Evolutionary conservation across 2,113 vertebrate genomes (phyloP), one percentile per base, ranked within the genome.

Genomic region (Ctenomys sociabilis): DNA sequence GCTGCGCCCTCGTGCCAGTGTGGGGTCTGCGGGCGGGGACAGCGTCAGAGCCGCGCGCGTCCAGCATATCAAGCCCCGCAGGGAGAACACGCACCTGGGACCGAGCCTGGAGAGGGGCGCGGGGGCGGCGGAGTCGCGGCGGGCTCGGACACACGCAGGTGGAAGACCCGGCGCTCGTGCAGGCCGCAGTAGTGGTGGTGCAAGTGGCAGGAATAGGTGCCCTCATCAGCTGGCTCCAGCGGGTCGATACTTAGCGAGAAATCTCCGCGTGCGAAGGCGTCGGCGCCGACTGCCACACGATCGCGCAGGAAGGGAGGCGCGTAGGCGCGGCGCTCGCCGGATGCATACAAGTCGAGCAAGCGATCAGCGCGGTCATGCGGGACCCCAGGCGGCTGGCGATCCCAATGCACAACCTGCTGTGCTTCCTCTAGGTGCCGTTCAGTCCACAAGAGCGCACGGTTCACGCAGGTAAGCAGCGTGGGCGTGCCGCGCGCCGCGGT

Each of bases 131-230:
- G 96, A 87, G 0, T 26, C 0, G 78, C 80, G 0, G 37, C 40
- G 0, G 99, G 97, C 72, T 99, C 98, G 0, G 61, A 97, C 64
- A 99, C 99, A 0, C 95, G 96, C 91, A 99, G 97, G 61, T 98
- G 98, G 98, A 99, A 99, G 97, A 99, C 98, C 30, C 99, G 98
- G 75, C 99, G 99, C 97, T 99, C 99, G 0, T 99, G 98, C 35
- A 99, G 98, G 1, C 99, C 99, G 1, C 99, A 99, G 98, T 99
- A 99, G 97, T 99, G 99, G 70, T 99, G 99, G 95, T 99, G 99
- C 95, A 99, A 98, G 97, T 99, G 99, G 97, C 99, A 99, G 40
- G 99, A 99, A 94, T 99, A 99, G 43, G 99, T 99, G 85, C 99
- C 99, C 96, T 99, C 99, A 4, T 99, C 99, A 0, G 98, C 98